phyloP scores from a whole-genome alignment of 2,888 invertebrate genomes.

The Hymenopus coronatus region DNA sequence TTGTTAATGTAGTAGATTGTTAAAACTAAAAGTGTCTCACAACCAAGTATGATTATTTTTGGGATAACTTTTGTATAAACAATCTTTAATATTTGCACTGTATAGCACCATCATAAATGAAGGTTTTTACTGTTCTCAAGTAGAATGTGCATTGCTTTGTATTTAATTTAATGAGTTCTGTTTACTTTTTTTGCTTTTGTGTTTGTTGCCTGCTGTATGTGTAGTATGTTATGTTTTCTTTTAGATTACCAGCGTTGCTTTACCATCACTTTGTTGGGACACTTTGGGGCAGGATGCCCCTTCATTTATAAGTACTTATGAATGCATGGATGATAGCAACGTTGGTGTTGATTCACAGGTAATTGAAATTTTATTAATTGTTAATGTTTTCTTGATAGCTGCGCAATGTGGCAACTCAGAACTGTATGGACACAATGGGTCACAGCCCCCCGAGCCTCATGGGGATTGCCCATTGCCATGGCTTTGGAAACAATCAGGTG shows the following conservation, averaged over 20 bases:
- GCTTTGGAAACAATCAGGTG: slow-evolving; percentile 87
- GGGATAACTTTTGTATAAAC: no score
- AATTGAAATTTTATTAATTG: background rate
- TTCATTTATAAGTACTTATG: slow-evolving; percentile 30
- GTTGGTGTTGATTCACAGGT: slow-evolving; percentile 22
- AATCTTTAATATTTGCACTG: no score
- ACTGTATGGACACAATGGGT: slow-evolving; percentile 93
- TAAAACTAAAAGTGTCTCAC: no score
- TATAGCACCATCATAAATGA: no score
- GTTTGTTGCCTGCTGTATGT: background rate
- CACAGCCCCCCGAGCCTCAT: slow-evolving; percentile 87
- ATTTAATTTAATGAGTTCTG: background rate
- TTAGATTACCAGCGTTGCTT: slow-evolving; percentile 33
- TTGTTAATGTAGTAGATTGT: no score
- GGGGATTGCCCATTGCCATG: slow-evolving; percentile 90
- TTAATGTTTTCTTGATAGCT: slow-evolving; percentile 48
- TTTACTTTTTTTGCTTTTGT: background rate
- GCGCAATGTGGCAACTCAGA: slow-evolving; percentile 72
- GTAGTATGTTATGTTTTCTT: slow-evolving; percentile 9
- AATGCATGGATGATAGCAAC: slow-evolving; percentile 28
- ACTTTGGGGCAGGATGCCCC: slow-evolving; percentile 35
- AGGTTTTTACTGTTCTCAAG: no score
- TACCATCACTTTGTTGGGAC: slow-evolving; percentile 35
- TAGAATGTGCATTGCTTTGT: no score
- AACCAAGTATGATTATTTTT: no score